Evolutionary conservation across 2,888 invertebrate species (phyloP), one percentile per base, ranked within the genome.

Genomic region (Caenorhabditis sp.): DNA sequence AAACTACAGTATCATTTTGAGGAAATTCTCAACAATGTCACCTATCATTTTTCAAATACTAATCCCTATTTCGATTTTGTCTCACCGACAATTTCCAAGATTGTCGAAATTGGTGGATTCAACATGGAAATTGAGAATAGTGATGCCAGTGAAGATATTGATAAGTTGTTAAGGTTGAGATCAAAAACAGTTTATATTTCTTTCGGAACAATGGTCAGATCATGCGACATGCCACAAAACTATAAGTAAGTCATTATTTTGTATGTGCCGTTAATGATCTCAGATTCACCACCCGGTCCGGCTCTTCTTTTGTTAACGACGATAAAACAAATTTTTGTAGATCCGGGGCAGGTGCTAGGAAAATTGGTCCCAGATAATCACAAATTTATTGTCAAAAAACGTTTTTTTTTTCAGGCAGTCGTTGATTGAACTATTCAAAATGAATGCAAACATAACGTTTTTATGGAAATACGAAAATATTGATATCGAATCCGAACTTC

Each of bases 1-100:
- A n/a, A n/a, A n/a, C n/a, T n/a, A n/a, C n/a, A n/a, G n/a, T n/a
- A n/a, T n/a, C n/a, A 27, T 27, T 61, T 62, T 55, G 24, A 66
- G 66, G 49, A 65, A 5, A 67, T 69, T 26, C 60, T 69, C 8
- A 51, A 64, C 17, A 65, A 66, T 36, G 72, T 69, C 43, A 62
- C 76, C 14, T 73, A 73, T 64, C 67, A 65, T 51, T 73, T 77
- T 23, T 43, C 65, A 3, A 77, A 77, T 19, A 67, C 76, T 0
- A 67, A 77, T 43, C 76, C 76, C 0, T 72, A 69, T 26, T 27
- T 77, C 14, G 76, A 77, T 53, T 69, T 68, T 55, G 72, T 65
- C 0, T 54, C 64, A 43, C 76, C 76, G 23, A 70, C 67, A 0
- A 72, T 73, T 23, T 37, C 64, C 6, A 69, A 69, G 58, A 60